phyloP scores from a whole-genome alignment of 2,113 vertebrate genomes.

The Dasyurus viverrinus region DNA sequence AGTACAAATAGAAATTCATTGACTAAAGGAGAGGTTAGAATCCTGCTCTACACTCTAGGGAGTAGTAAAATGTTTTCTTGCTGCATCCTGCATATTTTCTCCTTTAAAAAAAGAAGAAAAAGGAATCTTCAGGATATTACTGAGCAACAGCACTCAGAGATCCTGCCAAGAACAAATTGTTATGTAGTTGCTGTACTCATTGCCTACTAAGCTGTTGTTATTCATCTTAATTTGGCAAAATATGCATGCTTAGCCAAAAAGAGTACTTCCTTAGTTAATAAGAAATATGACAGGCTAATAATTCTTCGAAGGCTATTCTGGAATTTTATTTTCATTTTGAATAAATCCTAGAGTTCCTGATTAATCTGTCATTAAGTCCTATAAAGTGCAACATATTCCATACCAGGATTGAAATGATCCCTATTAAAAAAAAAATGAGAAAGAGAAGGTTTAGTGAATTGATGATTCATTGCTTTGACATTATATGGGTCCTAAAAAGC shows the following conservation, averaged over 20 bases:
- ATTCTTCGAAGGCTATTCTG: conserved; percentile 71
- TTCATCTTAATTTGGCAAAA: conserved; percentile 79
- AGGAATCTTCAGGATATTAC: conserved; percentile 76
- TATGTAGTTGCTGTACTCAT: conserved; percentile 77
- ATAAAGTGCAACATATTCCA: conserved; percentile 14
- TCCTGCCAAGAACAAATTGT: conserved; percentile 85
- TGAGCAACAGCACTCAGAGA: conserved; percentile 58
- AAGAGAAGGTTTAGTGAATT: background rate
- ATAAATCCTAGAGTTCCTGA: conserved; percentile 28
- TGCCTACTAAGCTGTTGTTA: conserved; percentile 79
- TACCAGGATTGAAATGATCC: background rate
- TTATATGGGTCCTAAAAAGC: background rate
- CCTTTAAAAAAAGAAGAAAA: conserved; percentile 64
- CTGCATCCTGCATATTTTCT: conserved; percentile 75
- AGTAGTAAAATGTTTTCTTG: conserved; percentile 72
- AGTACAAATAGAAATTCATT: conserved; percentile 24
- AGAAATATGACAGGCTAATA: conserved; percentile 58
- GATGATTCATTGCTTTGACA: background rate
- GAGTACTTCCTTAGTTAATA: conserved; percentile 70
- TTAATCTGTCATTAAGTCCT: conserved; percentile 37
- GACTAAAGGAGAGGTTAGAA: background rate
- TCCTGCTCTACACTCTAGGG: conserved; percentile 57
- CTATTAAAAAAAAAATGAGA: background rate
- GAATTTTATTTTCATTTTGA: conserved; percentile 50
- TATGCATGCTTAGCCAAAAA: conserved; percentile 71